A percentile compares a stretch with the other conserved stretches of the same genome.
These are phyloP conservation scores for Coptodon rendalli DNA, from an alignment of 2,113 vertebrate species.

Conservation along the genomic window DNA sequence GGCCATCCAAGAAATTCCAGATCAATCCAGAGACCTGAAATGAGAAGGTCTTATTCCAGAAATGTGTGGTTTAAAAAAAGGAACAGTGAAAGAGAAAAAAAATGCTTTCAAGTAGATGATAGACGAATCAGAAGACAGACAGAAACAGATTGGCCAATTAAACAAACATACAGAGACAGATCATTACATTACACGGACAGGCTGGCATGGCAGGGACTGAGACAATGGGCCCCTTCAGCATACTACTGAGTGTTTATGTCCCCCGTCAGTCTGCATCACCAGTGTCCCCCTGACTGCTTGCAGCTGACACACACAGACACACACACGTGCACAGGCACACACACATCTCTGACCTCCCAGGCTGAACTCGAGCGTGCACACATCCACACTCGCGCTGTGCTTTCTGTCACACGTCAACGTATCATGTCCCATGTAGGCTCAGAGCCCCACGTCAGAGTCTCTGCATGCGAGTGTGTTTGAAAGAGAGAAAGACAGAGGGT, in stretches of 20 bases:
- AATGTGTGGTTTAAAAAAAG: background rate
- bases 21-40: background rate
- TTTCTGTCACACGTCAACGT: constrained; percentile 57
- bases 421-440: constrained; percentile 16
- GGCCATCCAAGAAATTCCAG: background rate
- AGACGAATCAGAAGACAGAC: constrained; percentile 42
- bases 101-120: constrained; percentile 11
- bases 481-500: background rate
- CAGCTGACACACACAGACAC: constrained; percentile 38
- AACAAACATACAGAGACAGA: constrained; percentile 54
- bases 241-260: constrained; percentile 60
- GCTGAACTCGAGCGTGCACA: constrained; percentile 31
- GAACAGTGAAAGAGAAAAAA: background rate
- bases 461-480: background rate
- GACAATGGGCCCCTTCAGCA: constrained; percentile 67
- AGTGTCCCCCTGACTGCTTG: constrained; percentile 64
- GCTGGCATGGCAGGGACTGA: constrained; percentile 33
- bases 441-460: background rate
- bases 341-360: constrained; percentile 17
- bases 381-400: constrained; percentile 21
- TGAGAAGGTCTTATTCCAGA: background rate
- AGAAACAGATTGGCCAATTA: constrained; percentile 58
- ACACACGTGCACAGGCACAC: background rate
- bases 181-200: constrained; percentile 51
- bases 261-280: constrained; percentile 64